Base-by-base conservation (phyloP, 2,797 vertebrate genomes). In the Pseudochromis fuscus region DNA sequence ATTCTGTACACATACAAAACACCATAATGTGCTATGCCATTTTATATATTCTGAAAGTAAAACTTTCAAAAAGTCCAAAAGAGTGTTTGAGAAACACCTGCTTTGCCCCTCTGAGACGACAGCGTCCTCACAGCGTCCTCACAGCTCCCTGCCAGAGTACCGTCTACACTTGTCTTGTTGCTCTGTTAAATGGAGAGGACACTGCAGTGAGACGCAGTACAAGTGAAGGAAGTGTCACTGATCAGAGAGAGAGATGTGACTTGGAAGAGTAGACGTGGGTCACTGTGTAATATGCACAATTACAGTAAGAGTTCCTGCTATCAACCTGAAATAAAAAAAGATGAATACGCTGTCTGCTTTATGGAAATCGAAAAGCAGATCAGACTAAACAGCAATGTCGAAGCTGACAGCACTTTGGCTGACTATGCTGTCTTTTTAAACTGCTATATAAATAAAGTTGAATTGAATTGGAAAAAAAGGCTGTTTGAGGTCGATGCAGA, bases 131-230 rank as follows among this genome's bases (percentile, higher is more conserved):
- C 70, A 86, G 40, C 7, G 3, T 19, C 18, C n/a, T n/a, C n/a
- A n/a, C n/a, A n/a, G 71, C 0, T 83, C 56, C 25, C 84, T 88
- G 72, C 90, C 92, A n/a, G 84, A 73, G 81, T 90, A 92, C 3
- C 9, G 16, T 37, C 79, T 73, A 56, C 90, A 89, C 79, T 82
- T 92, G 16, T 87, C 67, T 35, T 76, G 82, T 90, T 94, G 91
- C 63, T 86, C 94, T 94, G 90, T 83, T 59, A 76, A 87, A 86
- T 58, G 25, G 77, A 90, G 57, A 72, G 67, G 64, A 89, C 71
- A 78, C 45, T 9, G 15, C 45, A 70, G 49, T 83, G 4, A 78
- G 73, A 77, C 68, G 67, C 33, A 42, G 28, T 63, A n/a, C 25
- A 68, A 38, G 55, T 23, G n/a, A 28, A 51, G 50, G 42, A 35